phyloP scores from a whole-genome alignment of 2,113 vertebrate genomes.

The Albula goreensis region DNA sequence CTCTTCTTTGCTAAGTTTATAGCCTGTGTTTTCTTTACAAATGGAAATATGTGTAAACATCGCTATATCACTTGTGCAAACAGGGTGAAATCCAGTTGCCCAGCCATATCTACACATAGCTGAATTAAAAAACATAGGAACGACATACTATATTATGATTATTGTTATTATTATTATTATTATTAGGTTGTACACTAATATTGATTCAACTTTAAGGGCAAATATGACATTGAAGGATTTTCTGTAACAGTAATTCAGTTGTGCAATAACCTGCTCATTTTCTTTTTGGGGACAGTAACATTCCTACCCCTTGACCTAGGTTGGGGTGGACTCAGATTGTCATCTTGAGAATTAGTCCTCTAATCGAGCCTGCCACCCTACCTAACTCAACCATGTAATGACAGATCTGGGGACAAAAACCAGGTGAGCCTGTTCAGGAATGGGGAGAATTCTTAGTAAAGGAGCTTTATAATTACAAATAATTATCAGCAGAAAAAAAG shows the following conservation, averaged over 20 bases:
- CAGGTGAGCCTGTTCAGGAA: slow-evolving; percentile 36
- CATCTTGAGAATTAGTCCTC: slow-evolving; percentile 35
- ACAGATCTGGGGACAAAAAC: slow-evolving; percentile 37
- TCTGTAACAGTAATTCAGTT: background rate
- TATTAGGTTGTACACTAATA: no score
- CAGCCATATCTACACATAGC: no score
- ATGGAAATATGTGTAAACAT: no score
- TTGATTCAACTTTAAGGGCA: background rate
- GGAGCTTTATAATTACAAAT: background rate
- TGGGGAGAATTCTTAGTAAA: background rate
- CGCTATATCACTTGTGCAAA: no score
- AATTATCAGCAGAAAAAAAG: background rate
- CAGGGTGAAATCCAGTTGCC: no score
- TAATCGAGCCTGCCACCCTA: slow-evolving; percentile 32
- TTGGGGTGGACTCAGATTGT: slow-evolving; percentile 21
- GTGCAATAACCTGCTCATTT: background rate
- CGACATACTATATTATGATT: no score
- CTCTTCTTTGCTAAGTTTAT: background rate
- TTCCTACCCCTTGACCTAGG: background rate
- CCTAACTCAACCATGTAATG: slow-evolving; percentile 37
- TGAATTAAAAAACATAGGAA: no score
- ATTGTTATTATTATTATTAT: no score
- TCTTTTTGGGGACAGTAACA: background rate
- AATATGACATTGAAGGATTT: background rate
- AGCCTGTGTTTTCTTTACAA: no score